phyloP scores from a whole-genome alignment of 2,113 vertebrate genomes.

The Macroglossus sobrinus region DNA sequence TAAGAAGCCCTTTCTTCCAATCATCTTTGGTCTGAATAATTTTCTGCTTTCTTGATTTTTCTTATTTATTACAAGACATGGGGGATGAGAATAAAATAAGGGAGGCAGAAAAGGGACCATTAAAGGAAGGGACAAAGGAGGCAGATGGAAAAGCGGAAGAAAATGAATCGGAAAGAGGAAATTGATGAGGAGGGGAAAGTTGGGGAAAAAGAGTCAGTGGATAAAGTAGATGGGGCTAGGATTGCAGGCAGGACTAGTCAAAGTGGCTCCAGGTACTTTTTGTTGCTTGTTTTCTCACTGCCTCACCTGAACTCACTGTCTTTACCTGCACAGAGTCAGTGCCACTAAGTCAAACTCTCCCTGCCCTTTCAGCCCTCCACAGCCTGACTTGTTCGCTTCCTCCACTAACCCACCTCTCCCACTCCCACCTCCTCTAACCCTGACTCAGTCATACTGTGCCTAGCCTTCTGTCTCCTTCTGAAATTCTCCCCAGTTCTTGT shows the following conservation, averaged over 20 bases:
- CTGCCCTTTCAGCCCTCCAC: not conserved
- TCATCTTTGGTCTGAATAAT: not conserved
- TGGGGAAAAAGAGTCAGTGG: not conserved
- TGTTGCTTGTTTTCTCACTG: not conserved
- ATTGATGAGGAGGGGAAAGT: not conserved
- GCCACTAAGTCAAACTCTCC: too few species aligned
- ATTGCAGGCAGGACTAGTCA: too few species aligned
- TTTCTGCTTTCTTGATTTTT: not conserved
- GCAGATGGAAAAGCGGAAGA: not conserved
- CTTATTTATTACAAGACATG: not conserved
- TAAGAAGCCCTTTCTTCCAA: not conserved
- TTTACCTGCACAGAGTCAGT: too few species aligned
- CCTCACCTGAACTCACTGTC: not conserved
- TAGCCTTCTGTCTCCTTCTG: not conserved
- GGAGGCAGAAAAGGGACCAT: not conserved
- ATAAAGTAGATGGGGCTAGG: not conserved
- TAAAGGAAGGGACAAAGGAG: not conserved
- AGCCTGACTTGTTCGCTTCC: not conserved
- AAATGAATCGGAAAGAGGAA: not conserved
- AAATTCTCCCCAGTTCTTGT: not conserved
- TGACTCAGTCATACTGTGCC: not conserved
- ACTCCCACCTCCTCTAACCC: accelerated
- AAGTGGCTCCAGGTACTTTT: not conserved
- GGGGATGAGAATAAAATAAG: not conserved
- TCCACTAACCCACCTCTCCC: not conserved